Base-by-base conservation (phyloP, 2,797 vertebrate species). In the Taeniopygia guttata region DNA sequence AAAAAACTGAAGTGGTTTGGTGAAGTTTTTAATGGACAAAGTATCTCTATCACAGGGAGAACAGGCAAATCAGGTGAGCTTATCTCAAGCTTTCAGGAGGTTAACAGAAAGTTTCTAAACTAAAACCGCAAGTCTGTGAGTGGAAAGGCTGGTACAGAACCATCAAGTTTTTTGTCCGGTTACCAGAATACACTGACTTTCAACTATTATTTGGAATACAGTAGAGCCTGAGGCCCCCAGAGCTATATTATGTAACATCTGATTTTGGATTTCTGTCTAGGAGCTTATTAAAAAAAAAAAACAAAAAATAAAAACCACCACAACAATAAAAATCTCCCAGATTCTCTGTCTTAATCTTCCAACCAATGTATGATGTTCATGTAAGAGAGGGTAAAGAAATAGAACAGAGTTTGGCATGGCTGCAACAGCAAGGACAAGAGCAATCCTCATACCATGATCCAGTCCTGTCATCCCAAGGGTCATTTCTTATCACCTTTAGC, bases 161-260 rank as follows among this genome's bases (percentile, higher is more conserved):
- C 54, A 89, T 55, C 20, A 51, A 42, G 16, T 10, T 29, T 66
- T 90, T 52, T 77, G 52, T 75, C 76, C 94, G 29, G 40, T 59
- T 88, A 92, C 51, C 45, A 85, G 51, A 92, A 84, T 30, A 40
- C n/a, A 86, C 17, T 2, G 9, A 73, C 46, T 90, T 91, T 59
- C 73, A 86, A 84, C 26, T 54, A 62, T 45, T 84, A 83, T 63
- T 79, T 88, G 48, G 62, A 75, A 89, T 52, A 81, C 12, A 84
- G 59, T 14, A 91, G 30, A 49, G 66, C 82, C 67, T 22, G 46
- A 87, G 62, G 73, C 51, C 36, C 34, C 19, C 63, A 52, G 29
- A 40, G 43, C 36, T 59, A n/a, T 21, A 51, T n/a, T 74, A 78
- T 30, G 59, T 60, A 87, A 84, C 74, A 66, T 66, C 58, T 2